Base-by-base conservation (phyloP, 2,797 vertebrate species). In the Tapera naevia region DNA sequence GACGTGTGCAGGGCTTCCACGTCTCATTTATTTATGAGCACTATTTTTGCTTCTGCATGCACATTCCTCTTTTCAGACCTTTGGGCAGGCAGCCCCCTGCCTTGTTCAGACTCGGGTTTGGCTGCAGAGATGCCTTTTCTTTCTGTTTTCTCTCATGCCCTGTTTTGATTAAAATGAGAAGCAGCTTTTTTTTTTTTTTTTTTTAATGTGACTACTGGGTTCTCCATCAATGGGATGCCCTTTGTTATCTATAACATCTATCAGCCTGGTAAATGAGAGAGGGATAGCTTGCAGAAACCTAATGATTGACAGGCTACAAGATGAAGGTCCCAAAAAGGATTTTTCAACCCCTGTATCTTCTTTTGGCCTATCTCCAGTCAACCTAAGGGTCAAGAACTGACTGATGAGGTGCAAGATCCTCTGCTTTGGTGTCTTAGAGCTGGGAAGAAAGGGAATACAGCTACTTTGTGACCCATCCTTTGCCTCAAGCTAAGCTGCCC, bases 91-190 rank as follows among this genome's bases (percentile, higher is more conserved):
- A 86, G 57, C 69, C 76, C 95, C 91, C 83, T 15, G 62, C 86
- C 73, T 96, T 54, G 35, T 39, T 90, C 46, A 72, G 70, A 46
- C 84, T 93, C 62, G 81, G 80, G 81, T 95, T 97, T 96, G 95
- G 88, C 91, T 70, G 65, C 61, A 80, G 70, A 84, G 80, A 46
- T 64, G 39, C n/a, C 60, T 73, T 76, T 93, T 91, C 88, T 95
- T 94, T 91, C 69, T 86, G 0, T 84, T 88, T 53, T 71, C 27
- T 86, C 64, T 90, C 45, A 15, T 78, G 51, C 61, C 50, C 66
- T 62, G 50, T 76, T 96, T 91, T 67, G 69, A 93, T 66, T 93
- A 76, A 94, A 97, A 96, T n/a, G 32, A 91, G 43, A 85, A 96
- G 79, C 45, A 91, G 84, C 10, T 71, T 86, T 78, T 84, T 32